A percentile compares a stretch with the other conserved stretches of the same genome.
Evolutionary conservation across 2,888 invertebrate species (phyloP).

Genomic region (Drosophila phalerata): DNA sequence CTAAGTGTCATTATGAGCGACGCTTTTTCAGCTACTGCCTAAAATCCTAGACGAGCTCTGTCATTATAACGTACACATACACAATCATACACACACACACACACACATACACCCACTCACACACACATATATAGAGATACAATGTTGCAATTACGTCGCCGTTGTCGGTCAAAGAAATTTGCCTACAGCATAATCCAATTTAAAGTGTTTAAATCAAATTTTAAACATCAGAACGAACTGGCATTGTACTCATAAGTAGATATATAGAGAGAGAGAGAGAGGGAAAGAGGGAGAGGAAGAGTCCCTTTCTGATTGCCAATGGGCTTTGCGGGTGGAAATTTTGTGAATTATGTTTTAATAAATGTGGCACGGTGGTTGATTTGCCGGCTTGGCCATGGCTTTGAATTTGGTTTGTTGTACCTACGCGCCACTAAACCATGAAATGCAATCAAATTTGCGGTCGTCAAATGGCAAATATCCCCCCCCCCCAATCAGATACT

Average conservation of each 20-base stretch:
- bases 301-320: constrained; percentile 38
- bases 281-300: background rate
- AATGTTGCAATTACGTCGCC: constrained; percentile 77
- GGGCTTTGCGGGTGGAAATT: constrained; percentile 65
- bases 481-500: constrained; percentile 40
- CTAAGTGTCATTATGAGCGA: constrained; percentile 84
- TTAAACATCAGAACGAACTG: constrained; percentile 76
- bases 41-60: constrained; percentile 65
- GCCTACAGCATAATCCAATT: constrained; percentile 85
- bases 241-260: constrained; percentile 54
- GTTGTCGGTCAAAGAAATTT: constrained; percentile 73
- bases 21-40: constrained; percentile 55
- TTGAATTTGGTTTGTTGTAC: constrained; percentile 60
- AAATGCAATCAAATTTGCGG: constrained; percentile 85
- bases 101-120: constrained; percentile 5
- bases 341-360: constrained; percentile 83
- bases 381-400: constrained; percentile 18
- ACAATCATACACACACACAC: constrained; percentile 12
- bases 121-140: constrained; percentile 18
- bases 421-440: constrained; percentile 82
- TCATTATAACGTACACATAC: constrained; percentile 62
- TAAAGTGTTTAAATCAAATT: constrained; percentile 85
- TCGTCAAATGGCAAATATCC: constrained; percentile 84
- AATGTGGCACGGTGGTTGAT: constrained; percentile 64
- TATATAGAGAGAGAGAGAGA: too few relatives aligned